Conservation (phyloP, 2,888 invertebrate genomes). For the Lithophane socia region DNA sequence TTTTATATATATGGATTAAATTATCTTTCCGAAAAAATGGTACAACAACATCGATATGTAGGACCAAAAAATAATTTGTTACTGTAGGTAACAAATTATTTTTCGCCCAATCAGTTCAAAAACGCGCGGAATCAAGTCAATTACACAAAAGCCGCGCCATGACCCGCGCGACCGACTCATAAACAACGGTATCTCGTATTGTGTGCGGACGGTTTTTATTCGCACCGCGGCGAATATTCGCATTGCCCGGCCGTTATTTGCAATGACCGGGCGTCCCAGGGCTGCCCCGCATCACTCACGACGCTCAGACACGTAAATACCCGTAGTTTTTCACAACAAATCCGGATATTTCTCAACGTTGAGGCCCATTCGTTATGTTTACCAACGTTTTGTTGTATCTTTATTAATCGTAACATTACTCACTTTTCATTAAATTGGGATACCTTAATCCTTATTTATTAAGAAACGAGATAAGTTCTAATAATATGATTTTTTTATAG, state of each 20-base stretch:
- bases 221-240: slow-evolving; percentile 28
- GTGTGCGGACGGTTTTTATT: slow-evolving; percentile 43
- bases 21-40: background rate
- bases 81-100: background rate
- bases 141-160: slow-evolving; percentile 11
- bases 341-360: slow-evolving; percentile 52
- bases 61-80: slow-evolving; percentile 12
- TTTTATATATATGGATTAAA: too few species aligned
- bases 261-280: slow-evolving; percentile 35
- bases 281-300: slow-evolving; percentile 56
- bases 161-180: slow-evolving; percentile 10
- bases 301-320: slow-evolving; percentile 45
- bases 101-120: slow-evolving; percentile 1
- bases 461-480: background rate
- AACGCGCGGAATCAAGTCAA: slow-evolving; percentile 22
- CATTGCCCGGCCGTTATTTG: slow-evolving; percentile 42
- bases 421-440: slow-evolving; percentile 12
- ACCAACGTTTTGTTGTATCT: slow-evolving; percentile 39
- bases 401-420: slow-evolving; percentile 45
- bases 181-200: slow-evolving; percentile 43
- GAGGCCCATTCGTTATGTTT: slow-evolving; percentile 38
- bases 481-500: background rate
- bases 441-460: slow-evolving; percentile 8
- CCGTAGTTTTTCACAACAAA: slow-evolving; percentile 56
- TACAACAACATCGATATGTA: background rate